phyloP scores from a whole-genome alignment of 2,888 invertebrate species.

The Ormyrus rosae region DNA sequence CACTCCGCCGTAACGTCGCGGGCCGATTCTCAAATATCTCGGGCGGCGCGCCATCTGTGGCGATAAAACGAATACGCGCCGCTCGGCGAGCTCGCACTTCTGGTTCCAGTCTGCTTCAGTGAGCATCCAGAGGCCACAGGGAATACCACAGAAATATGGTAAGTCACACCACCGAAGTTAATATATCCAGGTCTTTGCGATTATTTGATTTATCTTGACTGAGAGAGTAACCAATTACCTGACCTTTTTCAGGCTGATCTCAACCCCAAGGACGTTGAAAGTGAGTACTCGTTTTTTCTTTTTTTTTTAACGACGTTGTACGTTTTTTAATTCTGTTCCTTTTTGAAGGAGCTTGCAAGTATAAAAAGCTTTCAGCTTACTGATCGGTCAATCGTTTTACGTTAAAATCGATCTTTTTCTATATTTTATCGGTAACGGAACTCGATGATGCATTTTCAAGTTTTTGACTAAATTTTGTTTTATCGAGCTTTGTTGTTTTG shows the following conservation, averaged over 20 bases:
- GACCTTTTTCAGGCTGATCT: slow-evolving; percentile 86
- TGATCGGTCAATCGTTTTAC: too few species aligned
- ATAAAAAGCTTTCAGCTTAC: too few species aligned
- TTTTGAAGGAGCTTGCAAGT: too few species aligned
- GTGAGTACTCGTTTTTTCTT: slow-evolving; percentile 80
- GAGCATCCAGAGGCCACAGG: slow-evolving; percentile 79
- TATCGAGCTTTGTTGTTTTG: too few species aligned
- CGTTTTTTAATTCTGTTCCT: too few species aligned
- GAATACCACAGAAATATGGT: slow-evolving; percentile 65
- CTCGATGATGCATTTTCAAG: too few species aligned
- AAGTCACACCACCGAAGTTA: not conserved
- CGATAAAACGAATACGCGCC: slow-evolving; percentile 85
- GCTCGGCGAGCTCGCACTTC: slow-evolving; percentile 82
- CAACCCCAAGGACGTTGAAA: slow-evolving; percentile 91
- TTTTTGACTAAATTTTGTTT: too few species aligned
- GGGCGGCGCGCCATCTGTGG: slow-evolving; percentile 82
- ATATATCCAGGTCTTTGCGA: not conserved
- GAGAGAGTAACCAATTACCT: too few species aligned
- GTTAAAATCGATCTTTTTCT: too few species aligned
- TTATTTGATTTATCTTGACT: not conserved
- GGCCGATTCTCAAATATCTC: slow-evolving; percentile 38
- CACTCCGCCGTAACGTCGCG: too few species aligned
- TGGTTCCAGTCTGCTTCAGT: slow-evolving; percentile 86
- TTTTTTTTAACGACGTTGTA: too few species aligned
- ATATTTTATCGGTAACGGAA: too few species aligned